Percentiles rank a stretch among this genome's conserved stretches.
phyloP scores from a whole-genome alignment of 2,888 invertebrate species.

The Clusia tigrina region DNA sequence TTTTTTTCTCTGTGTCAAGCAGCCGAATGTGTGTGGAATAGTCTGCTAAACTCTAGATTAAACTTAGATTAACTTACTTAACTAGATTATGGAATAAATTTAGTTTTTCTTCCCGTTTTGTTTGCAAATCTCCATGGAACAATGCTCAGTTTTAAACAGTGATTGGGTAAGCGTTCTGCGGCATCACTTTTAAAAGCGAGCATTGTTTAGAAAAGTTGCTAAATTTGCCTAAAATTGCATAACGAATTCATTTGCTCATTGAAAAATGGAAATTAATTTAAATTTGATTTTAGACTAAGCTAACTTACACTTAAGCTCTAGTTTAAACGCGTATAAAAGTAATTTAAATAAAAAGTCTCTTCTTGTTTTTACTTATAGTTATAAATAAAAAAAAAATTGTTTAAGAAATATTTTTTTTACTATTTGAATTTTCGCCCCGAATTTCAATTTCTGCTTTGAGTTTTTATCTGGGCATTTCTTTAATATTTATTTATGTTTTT shows the following conservation, averaged over 20 bases:
- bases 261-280: background rate
- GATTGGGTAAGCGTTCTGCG: slow-evolving; percentile 26
- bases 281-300: slow-evolving; percentile 5
- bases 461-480: background rate
- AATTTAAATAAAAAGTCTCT: slow-evolving; percentile 16
- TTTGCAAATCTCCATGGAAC: no score
- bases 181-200: slow-evolving; percentile 55
- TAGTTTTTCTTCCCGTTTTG: no score
- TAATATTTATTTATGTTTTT: background rate
- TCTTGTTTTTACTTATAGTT: background rate
- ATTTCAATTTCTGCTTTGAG: background rate
- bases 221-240: slow-evolving; percentile 44
- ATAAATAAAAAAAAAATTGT: slow-evolving; percentile 7
- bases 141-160: slow-evolving; percentile 59
- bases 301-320: background rate
- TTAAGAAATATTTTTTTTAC: background rate
- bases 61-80: background rate
- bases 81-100: no score
- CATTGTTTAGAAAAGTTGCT: slow-evolving; percentile 45
- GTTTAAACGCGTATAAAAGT: slow-evolving; percentile 9
- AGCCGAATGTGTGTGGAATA: background rate
- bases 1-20: background rate
- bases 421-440: background rate
- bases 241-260: no score
- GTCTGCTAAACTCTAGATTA: background rate